Conservation (phyloP, 2,888 invertebrate species). For the Campoletis raptor region DNA sequence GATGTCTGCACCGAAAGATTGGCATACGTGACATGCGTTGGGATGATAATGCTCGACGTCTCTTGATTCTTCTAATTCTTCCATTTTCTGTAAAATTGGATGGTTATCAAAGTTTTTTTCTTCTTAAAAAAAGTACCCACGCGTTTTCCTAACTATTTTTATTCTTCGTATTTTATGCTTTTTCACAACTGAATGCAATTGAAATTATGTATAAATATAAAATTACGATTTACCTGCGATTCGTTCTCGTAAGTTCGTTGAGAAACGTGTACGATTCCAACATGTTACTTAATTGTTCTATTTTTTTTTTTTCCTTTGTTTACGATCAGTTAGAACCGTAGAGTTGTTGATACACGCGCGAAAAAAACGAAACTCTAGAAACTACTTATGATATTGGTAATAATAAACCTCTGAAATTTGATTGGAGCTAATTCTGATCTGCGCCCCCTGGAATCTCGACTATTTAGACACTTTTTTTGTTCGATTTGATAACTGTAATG, state of each 20-base stretch:
- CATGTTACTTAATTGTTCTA: background rate
- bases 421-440: background rate
- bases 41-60: constrained; percentile 75
- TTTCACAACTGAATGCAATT: background rate
- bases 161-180: background rate
- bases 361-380: background rate
- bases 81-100: background rate
- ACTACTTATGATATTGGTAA: background rate
- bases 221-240: background rate
- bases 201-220: background rate
- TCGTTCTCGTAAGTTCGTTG: background rate
- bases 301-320: background rate
- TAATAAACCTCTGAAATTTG: background rate
- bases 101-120: background rate
- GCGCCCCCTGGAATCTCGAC: background rate
- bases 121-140: background rate
- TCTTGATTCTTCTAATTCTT: background rate
- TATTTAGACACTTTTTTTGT: background rate
- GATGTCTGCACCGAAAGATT: constrained; percentile 73
- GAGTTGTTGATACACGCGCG: background rate
- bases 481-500: background rate
- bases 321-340: background rate
- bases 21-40: constrained; percentile 82
- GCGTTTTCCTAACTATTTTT: background rate
- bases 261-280: background rate